Evolutionary conservation across 2,797 vertebrate genomes (phyloP), one percentile per base, ranked within the genome.

Genomic region (Takifugu ocellatus): DNA sequence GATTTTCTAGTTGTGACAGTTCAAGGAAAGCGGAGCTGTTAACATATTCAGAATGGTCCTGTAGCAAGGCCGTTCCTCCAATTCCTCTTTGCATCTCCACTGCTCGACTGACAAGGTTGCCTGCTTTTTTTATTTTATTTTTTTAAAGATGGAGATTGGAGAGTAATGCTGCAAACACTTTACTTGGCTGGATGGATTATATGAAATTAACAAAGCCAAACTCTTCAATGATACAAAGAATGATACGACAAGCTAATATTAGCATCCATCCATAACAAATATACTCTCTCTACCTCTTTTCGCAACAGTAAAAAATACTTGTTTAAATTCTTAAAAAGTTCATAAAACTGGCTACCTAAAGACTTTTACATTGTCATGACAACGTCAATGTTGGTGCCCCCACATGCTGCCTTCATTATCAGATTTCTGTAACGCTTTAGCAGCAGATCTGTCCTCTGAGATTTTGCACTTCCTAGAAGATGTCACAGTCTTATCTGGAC

Each of bases 1-100:
- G 80, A 82, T 81, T 86, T 81, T 87, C 74, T 68, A 85, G 87
- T 87, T 88, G 79, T 88, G 88, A 90, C 87, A 85, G 86, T 87
- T 87, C 87, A 90, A 89, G 88, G 87, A 82, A 90, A 88, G 77
- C 76, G 15, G 66, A 29, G 62, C 80, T 74, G 87, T 85, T 90
- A 88, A 87, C 84, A 81, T 88, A 88, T 88, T 88, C 87, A 79
- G 79, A 84, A 84, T 77, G 77, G 81, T 75, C 81, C 70, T 27
- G 77, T 61, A 78, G 84, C 87, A 88, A 88, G 88, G 88, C 82
- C 87, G 52, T 74, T 81, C 52, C 63, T 81, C 84, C 87, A 72
- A 85, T 88, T 77, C 74, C 77, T 88, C 84, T 87, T 77, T 81
- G 75, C 73, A 78, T 83, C 74, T 63, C 68, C 74, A 42, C 81